A percentile compares a stretch with the other conserved stretches of the same genome.
Conservation (phyloP, 2,113 vertebrate species). For the Oreochromis spilurus region DNA sequence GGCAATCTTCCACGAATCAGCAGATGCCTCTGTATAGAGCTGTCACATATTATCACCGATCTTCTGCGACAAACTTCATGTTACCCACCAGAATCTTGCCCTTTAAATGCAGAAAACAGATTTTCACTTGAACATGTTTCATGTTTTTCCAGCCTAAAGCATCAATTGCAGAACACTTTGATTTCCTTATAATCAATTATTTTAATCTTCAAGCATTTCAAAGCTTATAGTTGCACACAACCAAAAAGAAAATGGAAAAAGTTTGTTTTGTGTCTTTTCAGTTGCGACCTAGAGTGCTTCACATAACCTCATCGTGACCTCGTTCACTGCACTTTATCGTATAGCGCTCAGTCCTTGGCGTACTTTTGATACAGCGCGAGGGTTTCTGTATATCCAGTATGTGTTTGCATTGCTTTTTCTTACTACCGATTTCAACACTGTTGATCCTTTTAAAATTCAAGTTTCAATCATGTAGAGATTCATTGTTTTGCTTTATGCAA, state of each 20-base stretch:
- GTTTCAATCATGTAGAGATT: background rate
- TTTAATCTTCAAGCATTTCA: background rate
- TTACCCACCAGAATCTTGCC: background rate
- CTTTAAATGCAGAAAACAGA: background rate
- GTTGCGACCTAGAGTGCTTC: background rate
- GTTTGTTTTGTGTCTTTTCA: background rate
- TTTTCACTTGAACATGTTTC: background rate
- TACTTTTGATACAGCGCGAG: background rate
- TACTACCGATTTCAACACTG: background rate
- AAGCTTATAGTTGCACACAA: background rate
- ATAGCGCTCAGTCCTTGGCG: background rate
- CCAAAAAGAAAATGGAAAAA: background rate
- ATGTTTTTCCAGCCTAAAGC: background rate
- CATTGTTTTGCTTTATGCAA: conserved; percentile 35
- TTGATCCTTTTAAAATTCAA: background rate
- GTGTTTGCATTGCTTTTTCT: background rate
- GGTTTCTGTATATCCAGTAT: background rate
- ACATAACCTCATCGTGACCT: background rate
- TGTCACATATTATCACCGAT: background rate
- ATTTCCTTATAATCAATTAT: background rate
- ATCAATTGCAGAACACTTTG: background rate
- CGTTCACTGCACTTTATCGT: background rate
- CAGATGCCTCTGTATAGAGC: background rate
- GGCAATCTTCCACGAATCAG: background rate
- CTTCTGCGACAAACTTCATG: background rate